Percentiles rank a stretch among this genome's conserved stretches.
Conservation (phyloP, 2,113 vertebrate species). For the Leptobrachium ailaonicum region DNA sequence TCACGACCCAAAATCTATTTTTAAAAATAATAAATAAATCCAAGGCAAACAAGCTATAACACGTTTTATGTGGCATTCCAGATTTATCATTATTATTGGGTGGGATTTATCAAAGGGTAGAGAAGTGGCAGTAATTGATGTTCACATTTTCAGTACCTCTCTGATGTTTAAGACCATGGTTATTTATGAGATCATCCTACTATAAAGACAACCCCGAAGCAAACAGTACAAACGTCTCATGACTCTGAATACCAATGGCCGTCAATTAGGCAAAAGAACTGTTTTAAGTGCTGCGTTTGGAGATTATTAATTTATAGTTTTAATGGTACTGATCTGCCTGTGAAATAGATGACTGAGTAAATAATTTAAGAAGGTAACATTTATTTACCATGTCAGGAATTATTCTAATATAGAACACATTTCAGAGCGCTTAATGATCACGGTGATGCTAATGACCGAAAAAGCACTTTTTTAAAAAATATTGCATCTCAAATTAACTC, state of each 20-base stretch:
- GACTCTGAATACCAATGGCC: slow-evolving; percentile 37
- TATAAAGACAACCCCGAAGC: slow-evolving; percentile 42
- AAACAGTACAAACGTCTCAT: slow-evolving; percentile 34
- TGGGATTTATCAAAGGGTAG: slow-evolving; percentile 47
- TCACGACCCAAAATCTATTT: neutral
- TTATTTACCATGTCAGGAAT: slow-evolving; percentile 16
- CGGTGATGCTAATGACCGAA: too few species aligned
- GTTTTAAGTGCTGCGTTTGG: slow-evolving; percentile 34
- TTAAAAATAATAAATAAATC: neutral
- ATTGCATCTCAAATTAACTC: too few species aligned
- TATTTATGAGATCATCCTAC: slow-evolving; percentile 47
- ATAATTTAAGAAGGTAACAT: slow-evolving; percentile 36
- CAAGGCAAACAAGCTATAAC: slow-evolving; percentile 28
- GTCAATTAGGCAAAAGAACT: slow-evolving; percentile 40
- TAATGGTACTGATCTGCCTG: slow-evolving; percentile 31
- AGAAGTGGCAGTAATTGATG: slow-evolving; percentile 48
- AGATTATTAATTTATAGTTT: slow-evolving; percentile 39
- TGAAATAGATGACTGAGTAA: slow-evolving; percentile 25
- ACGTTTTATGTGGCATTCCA: slow-evolving; percentile 35
- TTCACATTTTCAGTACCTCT: slow-evolving; percentile 36
- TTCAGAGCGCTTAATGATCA: neutral
- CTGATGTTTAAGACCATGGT: slow-evolving; percentile 44
- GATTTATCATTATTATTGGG: slow-evolving; percentile 46
- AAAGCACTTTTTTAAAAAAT: too few species aligned
- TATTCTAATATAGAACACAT: neutral